phyloP scores from a whole-genome alignment of 2,888 invertebrate species.

The Polymixis flavicincta region DNA sequence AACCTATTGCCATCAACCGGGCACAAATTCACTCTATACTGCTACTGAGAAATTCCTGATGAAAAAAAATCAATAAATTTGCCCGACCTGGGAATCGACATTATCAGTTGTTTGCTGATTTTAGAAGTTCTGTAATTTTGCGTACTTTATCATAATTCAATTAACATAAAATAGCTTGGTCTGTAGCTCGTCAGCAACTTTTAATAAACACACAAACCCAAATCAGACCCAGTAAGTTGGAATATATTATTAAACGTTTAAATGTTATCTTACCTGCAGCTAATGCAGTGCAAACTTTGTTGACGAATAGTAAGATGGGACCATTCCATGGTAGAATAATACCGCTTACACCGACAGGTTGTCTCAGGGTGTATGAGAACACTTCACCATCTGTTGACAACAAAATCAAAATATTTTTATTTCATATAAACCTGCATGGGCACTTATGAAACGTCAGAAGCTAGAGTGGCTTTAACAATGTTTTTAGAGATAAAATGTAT shows the following conservation, averaged over 20 bases:
- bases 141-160: neutral
- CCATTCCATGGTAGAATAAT: conserved; percentile 98
- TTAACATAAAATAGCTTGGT: neutral
- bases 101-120: neutral
- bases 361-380: conserved; percentile 92
- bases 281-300: conserved; percentile 95
- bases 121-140: neutral
- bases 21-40: neutral
- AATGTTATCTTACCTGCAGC: conserved; percentile 80
- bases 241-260: neutral
- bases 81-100: neutral
- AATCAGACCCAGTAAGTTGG: neutral
- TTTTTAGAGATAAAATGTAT: no score
- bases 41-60: neutral
- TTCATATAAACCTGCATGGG: no score
- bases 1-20: neutral
- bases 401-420: no score
- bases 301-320: conserved; percentile 96
- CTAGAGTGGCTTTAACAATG: no score
- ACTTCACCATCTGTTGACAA: conserved; percentile 92
- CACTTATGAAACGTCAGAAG: no score
- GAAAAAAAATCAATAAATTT: neutral
- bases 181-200: neutral
- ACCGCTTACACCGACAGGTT: conserved; percentile 93
- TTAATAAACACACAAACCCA: neutral